phyloP scores from a whole-genome alignment of 2,888 invertebrate species.

The Druceiella hillmani region DNA sequence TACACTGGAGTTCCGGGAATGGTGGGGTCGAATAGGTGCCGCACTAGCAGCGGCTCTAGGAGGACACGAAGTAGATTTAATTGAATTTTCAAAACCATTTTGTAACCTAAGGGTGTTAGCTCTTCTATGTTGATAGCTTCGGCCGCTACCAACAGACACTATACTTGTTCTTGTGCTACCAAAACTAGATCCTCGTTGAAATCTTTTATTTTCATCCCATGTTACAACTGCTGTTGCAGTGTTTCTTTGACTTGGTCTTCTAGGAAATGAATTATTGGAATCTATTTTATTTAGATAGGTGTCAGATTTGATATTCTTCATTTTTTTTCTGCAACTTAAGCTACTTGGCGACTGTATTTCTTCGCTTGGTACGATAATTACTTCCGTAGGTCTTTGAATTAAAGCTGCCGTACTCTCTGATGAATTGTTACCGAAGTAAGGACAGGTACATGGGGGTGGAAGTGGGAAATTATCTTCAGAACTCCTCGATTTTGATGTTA shows the following conservation, averaged over 20 bases:
- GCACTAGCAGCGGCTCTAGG: conserved; percentile 33
- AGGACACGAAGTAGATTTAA: conserved; percentile 1
- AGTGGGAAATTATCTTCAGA: conserved; percentile 51
- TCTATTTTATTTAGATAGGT: conserved; percentile 27
- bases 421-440: conserved; percentile 70
- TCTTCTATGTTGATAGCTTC: conserved; percentile 37
- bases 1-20: conserved; percentile 75
- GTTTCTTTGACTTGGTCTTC: conserved; percentile 43
- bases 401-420: conserved; percentile 41
- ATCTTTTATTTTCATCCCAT: conserved; percentile 63
- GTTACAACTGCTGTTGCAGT: conserved; percentile 74
- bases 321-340: conserved; percentile 32
- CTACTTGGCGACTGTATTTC: conserved; percentile 44
- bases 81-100: too few relatives aligned
- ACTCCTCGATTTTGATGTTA: conserved; percentile 42
- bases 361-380: conserved; percentile 52
- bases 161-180: conserved; percentile 60
- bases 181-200: conserved; percentile 66
- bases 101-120: conserved; percentile 30
- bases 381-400: conserved; percentile 39
- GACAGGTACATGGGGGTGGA: conserved; percentile 76
- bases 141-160: conserved; percentile 43
- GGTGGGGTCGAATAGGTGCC: conserved; percentile 61
- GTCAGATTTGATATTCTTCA: conserved; percentile 35
- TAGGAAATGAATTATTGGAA: conserved; percentile 43